Percentiles rank a stretch among this genome's conserved stretches.
Evolutionary conservation across 2,888 invertebrate genomes (phyloP).

Genomic region (Disparrhopalites patrizii): DNA sequence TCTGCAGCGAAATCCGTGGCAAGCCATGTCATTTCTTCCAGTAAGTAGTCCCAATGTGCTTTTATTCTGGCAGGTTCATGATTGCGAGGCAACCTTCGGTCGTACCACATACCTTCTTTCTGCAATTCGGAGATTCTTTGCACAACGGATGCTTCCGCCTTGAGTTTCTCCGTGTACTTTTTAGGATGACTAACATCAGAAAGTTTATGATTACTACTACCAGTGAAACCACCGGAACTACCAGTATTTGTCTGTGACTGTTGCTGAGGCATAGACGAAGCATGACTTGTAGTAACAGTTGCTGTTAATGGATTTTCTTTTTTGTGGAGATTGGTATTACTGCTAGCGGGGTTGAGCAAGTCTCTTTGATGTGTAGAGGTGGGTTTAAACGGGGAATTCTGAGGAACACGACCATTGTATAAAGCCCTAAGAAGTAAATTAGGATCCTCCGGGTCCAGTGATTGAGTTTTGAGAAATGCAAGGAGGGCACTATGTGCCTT

Average conservation of each 20-base stretch:
- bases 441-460: conserved; percentile 25
- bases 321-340: neutral
- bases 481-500: conserved; percentile 28
- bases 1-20: conserved; percentile 97
- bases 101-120: conserved; percentile 92
- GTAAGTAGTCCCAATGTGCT: conserved; percentile 96
- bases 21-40: conserved; percentile 99
- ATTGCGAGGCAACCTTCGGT: conserved; percentile 51
- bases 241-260: neutral
- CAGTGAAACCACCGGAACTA: neutral
- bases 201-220: neutral
- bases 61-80: conserved; percentile 56
- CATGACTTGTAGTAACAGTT: no score
- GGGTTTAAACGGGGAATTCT: conserved; percentile 24
- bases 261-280: neutral
- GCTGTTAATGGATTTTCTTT: no score
- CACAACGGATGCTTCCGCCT: conserved; percentile 83
- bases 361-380: neutral
- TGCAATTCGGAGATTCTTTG: conserved; percentile 86
- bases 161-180: conserved; percentile 42
- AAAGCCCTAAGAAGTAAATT: conserved; percentile 20
- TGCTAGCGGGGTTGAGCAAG: neutral
- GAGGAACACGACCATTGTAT: conserved; percentile 25
- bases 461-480: conserved; percentile 22
- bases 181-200: conserved; percentile 27